phyloP scores from a whole-genome alignment of 2,797 vertebrate species.

The Cercopithecus neglectus region DNA sequence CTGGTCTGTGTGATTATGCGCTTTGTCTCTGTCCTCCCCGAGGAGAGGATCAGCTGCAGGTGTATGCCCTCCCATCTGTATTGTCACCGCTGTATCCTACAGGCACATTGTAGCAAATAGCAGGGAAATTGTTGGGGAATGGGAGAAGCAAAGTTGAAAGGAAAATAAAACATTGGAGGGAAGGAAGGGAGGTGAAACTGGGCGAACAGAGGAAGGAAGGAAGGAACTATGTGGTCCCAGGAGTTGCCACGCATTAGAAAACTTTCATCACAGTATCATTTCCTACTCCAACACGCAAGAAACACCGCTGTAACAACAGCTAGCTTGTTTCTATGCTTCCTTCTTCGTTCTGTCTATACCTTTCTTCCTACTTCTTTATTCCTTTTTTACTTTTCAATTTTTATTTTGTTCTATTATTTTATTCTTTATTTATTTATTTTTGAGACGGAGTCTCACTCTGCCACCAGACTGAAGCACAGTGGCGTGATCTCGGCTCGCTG shows the following conservation, averaged over 20 bases:
- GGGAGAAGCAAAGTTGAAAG: background rate
- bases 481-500: background rate
- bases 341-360: background rate
- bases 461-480: background rate
- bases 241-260: accelerated
- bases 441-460: too few species aligned
- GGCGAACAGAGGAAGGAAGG: too few species aligned
- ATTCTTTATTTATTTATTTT: background rate
- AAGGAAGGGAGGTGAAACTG: background rate
- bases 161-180: background rate
- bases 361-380: background rate
- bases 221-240: accelerated
- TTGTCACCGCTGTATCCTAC: background rate
- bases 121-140: background rate
- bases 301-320: accelerated
- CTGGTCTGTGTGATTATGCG: background rate
- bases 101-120: accelerated
- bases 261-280: accelerated
- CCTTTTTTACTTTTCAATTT: background rate
- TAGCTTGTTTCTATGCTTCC: too few species aligned
- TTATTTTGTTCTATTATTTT: background rate
- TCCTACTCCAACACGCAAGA: background rate
- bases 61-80: background rate
- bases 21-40: background rate
- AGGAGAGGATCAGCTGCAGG: background rate